Evolutionary conservation across 2,797 vertebrate genomes (phyloP).

Genomic region (Microctenopoma steveboyesi): DNA sequence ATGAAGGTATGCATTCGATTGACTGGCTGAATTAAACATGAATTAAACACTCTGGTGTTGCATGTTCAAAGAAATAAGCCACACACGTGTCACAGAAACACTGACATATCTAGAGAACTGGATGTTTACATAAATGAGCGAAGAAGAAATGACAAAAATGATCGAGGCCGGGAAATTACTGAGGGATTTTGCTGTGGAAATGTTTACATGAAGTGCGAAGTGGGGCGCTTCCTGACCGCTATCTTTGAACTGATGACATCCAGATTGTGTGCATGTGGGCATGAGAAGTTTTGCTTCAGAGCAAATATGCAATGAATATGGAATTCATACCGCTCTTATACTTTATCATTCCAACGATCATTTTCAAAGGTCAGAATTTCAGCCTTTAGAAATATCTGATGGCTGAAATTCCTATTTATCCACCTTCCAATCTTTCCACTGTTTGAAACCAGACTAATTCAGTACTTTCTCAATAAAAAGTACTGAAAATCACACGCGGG

Average conservation of each 20-base stretch:
- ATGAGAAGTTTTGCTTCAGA: background rate
- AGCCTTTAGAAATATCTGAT: background rate
- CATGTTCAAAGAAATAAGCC: no score
- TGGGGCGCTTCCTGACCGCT: slow-evolving; percentile 41
- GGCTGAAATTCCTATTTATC: background rate
- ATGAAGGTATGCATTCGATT: background rate
- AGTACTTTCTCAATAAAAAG: no score
- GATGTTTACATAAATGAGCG: slow-evolving; percentile 31
- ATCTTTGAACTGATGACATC: slow-evolving; percentile 33
- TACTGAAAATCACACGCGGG: no score
- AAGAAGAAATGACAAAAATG: background rate
- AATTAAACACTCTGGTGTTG: no score
- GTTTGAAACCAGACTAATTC: slow-evolving; percentile 3
- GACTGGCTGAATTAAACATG: no score
- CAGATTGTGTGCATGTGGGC: slow-evolving; percentile 1
- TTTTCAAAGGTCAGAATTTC: background rate
- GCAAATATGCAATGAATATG: slow-evolving; percentile 38
- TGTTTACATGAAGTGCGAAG: slow-evolving; percentile 48
- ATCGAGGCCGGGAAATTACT: slow-evolving; percentile 48
- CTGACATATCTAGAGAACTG: slow-evolving; percentile 1
- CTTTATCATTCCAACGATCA: slow-evolving; percentile 6
- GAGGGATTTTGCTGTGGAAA: slow-evolving; percentile 51
- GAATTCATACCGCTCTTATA: slow-evolving; percentile 8
- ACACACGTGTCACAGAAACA: slow-evolving; percentile 4
- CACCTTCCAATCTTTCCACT: background rate